Evolutionary conservation across 2,797 vertebrate genomes (phyloP), one percentile per base, ranked within the genome.

Genomic region (Oreortyx pictus): DNA sequence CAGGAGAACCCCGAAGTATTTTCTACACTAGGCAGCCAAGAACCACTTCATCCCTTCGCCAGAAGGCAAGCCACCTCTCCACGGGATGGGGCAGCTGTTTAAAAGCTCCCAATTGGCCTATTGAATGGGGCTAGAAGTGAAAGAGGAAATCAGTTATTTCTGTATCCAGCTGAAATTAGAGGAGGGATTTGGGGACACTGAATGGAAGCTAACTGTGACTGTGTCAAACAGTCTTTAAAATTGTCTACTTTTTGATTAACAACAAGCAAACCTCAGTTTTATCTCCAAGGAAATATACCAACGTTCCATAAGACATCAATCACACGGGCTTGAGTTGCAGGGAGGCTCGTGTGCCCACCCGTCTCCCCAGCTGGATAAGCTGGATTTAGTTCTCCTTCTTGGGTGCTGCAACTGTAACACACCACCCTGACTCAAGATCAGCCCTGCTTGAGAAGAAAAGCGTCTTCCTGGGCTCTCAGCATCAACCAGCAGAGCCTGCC

Each of bases 151-250:
- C 80, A 93, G 81, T 73, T 0, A 1, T 71, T 90, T 88, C 56
- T 86, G 33, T 60, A 84, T 82, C 88, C 91, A 88, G 83, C 27
- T 92, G 83, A 91, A 95, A 92, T 76, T 52, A 96, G 89, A 91
- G 71, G 17, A 93, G 64, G 92, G 89, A 96, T 84, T 19, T 92
- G 67, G 74, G 92, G 88, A 96, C 19, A 52, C 49, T 29, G 84
- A 90, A 88, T 25, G 17, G 52, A 94, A 91, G 56, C 71, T 77
- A 72, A 15, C 80, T 88, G 37, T 24, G 44, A 76, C 52, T 59
- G 22, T 61, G 27, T 74, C 35, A 68, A 77, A 82, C 13, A 43
- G n/a, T 37, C 88, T 83, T 78, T 72, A 68, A 88, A 56, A 7
- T 7, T 19, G 54, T 73, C 84, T 94, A 27, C 62, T 70, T 91